Evolutionary conservation across 2,888 invertebrate species (phyloP).

Genomic region (Coleophora deauratella): DNA sequence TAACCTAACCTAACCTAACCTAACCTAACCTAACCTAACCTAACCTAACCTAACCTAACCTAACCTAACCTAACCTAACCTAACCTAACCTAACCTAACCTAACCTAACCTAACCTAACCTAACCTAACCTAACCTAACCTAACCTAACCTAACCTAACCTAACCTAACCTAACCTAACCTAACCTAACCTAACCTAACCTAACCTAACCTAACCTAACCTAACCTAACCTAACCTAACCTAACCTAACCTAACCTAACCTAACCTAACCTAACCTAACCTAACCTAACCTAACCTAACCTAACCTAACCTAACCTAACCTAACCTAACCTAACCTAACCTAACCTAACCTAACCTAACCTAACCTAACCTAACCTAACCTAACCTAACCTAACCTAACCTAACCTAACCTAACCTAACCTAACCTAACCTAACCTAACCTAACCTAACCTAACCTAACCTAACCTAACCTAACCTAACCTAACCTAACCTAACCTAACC

Average conservation of each 20-base stretch:
- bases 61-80: conserved; percentile 13
- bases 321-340: conserved; percentile 15
- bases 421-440: conserved; percentile 19
- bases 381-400: conserved; percentile 19
- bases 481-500: conserved; percentile 17
- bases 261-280: conserved; percentile 14
- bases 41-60: conserved; percentile 20
- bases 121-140: conserved; percentile 18
- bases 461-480: conserved; percentile 21
- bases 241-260: conserved; percentile 13
- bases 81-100: conserved; percentile 14
- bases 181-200: conserved; percentile 12
- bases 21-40: conserved; percentile 20
- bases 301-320: conserved; percentile 14
- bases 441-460: conserved; percentile 21
- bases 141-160: conserved; percentile 17
- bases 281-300: conserved; percentile 16
- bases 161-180: conserved; percentile 15
- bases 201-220: conserved; percentile 12
- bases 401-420: conserved; percentile 20
- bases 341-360: conserved; percentile 15
- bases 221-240: conserved; percentile 12
- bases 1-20: conserved; percentile 19
- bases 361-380: conserved; percentile 14
- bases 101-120: conserved; percentile 16